Base-by-base conservation (phyloP, 2,797 vertebrate genomes). In the Lutjanus campechanus region DNA sequence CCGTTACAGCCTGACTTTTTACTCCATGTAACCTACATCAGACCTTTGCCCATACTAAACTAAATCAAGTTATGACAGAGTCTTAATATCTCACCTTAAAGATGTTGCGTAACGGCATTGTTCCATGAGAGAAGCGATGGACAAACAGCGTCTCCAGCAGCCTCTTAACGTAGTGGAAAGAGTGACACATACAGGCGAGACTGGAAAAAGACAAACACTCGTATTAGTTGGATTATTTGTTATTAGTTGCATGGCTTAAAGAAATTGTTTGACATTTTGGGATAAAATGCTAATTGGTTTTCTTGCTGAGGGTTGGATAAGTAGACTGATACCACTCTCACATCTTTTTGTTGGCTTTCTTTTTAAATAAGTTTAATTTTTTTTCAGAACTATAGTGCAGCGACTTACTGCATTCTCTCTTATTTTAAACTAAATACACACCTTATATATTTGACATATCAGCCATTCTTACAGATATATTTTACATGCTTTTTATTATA, bases 91-190 rank as follows among this genome's bases (percentile, higher is more conserved):
- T 92, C 83, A 99, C 97, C 96, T 98, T 98, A 88, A 98, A 99
- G 89, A 99, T 99, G 93, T 98, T 98, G 62, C 97, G 95, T 68
- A 98, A 69, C 0, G 97, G 97, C 97, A 98, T 98, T 49, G 97
- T 99, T 54, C 98, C 98, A 1, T 98, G 97, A 12, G 97, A 98
- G 93, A 99, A 98, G 72, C 97, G 97, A 66, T 98, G 97, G 80
- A 98, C 97, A 7, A 98, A 99, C 60, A 98, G 94, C 0, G 98
- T 99, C 95, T 99, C 98, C 93, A 99, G 91, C 40, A 98, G 95
- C 62, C 97, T 96, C 95, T 99, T 99, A 15, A 97, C n/a, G 20
- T 97, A 99, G 92, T 99, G 97, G 94, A 98, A 97, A 0, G 97
- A 98, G 94, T 98, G 97, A 88, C 97, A 99, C 95, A 97, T 96